A percentile compares a stretch with the other conserved stretches of the same genome.
Evolutionary conservation across 2,113 vertebrate genomes (phyloP).

Genomic region (Scolopax mira): DNA sequence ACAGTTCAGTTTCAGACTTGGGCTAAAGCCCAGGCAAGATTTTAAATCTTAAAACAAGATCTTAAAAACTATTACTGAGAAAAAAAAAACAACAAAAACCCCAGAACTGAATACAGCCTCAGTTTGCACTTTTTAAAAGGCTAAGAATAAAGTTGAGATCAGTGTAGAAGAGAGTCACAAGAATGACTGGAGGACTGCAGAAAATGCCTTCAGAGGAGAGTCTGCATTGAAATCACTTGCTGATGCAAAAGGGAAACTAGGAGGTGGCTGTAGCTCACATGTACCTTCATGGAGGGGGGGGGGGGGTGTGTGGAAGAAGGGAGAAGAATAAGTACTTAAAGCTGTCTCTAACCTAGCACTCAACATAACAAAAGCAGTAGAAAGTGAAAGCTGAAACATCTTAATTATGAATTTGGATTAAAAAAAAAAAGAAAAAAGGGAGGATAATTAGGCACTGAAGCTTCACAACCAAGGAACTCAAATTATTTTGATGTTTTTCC

Average conservation of each 20-base stretch:
- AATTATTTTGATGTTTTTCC: neutral
- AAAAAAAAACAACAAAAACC: neutral
- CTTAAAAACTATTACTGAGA: neutral
- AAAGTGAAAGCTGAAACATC: neutral
- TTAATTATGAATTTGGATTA: neutral
- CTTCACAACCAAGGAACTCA: neutral
- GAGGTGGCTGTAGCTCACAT: neutral
- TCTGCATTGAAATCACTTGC: neutral
- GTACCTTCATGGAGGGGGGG: neutral
- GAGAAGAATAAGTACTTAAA: neutral
- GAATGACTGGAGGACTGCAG: neutral
- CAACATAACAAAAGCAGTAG: neutral
- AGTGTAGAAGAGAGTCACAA: neutral
- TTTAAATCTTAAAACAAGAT: conserved; percentile 4
- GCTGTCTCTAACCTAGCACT: neutral
- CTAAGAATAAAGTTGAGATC: neutral
- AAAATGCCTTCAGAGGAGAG: neutral
- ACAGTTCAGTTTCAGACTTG: neutral
- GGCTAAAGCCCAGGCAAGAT: neutral
- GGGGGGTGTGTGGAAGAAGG: no score
- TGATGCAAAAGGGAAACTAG: neutral
- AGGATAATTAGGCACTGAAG: neutral
- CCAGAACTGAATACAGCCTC: neutral
- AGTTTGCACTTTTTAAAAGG: neutral
- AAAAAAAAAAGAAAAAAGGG: neutral